Evolutionary conservation across 37 sponge, comb jelly and placozoan genomes (phyloP).

Genomic region (Agelas oroides): DNA sequence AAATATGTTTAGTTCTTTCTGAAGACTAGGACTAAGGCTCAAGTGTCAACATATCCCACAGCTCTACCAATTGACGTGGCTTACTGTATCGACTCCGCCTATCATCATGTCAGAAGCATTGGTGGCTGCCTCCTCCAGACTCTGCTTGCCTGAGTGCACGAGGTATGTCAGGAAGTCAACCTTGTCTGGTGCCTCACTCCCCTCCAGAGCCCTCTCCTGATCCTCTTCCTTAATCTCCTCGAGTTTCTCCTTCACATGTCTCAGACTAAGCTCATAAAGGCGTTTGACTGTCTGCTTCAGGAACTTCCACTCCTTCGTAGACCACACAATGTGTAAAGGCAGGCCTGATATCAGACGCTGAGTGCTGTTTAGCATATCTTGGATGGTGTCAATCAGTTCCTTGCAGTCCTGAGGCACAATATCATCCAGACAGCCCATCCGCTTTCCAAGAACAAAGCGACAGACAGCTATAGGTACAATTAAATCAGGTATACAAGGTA

Average conservation of each 20-base stretch:
- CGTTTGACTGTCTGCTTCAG: too few relatives aligned
- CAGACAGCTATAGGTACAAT: slow-evolving; percentile 24
- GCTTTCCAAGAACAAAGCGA: slow-evolving; percentile 26
- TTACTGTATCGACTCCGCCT: slow-evolving; percentile 60
- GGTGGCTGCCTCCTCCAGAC: slow-evolving; percentile 2
- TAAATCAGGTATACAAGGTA: too few relatives aligned
- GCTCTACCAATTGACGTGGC: too few relatives aligned
- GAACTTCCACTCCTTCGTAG: too few relatives aligned
- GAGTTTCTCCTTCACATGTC: slow-evolving; percentile 4
- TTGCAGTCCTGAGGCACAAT: slow-evolving; percentile 11
- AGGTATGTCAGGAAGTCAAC: slow-evolving; percentile 31
- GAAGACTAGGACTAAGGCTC: too few relatives aligned
- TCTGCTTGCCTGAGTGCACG: slow-evolving; percentile 25
- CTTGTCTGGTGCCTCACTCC: slow-evolving; percentile 7
- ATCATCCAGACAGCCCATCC: slow-evolving; percentile 25
- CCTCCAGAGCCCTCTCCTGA: not conserved
- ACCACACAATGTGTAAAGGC: too few relatives aligned
- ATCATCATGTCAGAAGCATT: not conserved
- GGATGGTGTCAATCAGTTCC: slow-evolving; percentile 4
- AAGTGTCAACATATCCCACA: too few relatives aligned
- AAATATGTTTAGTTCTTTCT: too few relatives aligned
- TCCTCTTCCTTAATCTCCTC: slow-evolving; percentile 22
- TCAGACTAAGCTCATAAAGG: not conserved
- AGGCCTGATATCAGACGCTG: too few relatives aligned
- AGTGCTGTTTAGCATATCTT: not conserved